A percentile compares a stretch with the other conserved stretches of the same genome.
These are phyloP conservation scores for Campoplex nolae DNA, from an alignment of 2,888 invertebrate genomes.

Conservation along the genomic window DNA sequence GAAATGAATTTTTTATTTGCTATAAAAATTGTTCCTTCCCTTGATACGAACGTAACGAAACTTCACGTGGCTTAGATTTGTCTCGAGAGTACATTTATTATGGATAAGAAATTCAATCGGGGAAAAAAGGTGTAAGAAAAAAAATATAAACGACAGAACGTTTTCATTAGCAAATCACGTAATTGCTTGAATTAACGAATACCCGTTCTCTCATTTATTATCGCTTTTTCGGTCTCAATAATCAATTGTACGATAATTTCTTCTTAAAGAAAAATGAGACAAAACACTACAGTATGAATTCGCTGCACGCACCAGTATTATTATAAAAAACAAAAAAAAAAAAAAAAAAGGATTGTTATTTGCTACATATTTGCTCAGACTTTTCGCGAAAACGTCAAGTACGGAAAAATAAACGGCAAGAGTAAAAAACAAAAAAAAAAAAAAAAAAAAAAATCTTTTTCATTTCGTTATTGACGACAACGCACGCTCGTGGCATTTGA, in stretches of 20 bases:
- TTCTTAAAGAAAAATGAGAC: conserved; percentile 22
- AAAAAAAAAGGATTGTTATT: conserved; percentile 33
- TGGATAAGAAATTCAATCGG: background rate
- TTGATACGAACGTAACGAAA: background rate
- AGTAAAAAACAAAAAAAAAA: conserved; percentile 20
- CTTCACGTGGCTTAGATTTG: background rate
- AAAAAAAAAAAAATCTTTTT: conserved; percentile 13
- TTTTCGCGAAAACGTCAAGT: conserved; percentile 44
- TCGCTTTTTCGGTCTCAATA: conserved; percentile 41
- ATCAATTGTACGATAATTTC: conserved; percentile 62
- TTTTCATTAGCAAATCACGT: conserved; percentile 26
- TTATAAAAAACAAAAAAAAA: conserved; percentile 32
- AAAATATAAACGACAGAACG: conserved; percentile 6
- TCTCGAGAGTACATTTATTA: background rate
- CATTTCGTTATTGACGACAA: conserved; percentile 36
- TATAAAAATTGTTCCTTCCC: background rate
- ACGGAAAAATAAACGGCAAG: conserved; percentile 43
- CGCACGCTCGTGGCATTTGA: background rate
- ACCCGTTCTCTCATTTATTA: conserved; percentile 16
- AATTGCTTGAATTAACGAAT: conserved; percentile 20
- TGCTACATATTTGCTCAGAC: conserved; percentile 44
- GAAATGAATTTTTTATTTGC: conserved; percentile 16
- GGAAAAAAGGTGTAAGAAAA: background rate
- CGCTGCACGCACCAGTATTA: conserved; percentile 54
- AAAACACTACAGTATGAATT: conserved; percentile 50